phyloP scores from a whole-genome alignment of 2,888 invertebrate genomes.

The Sialis fuliginosa region DNA sequence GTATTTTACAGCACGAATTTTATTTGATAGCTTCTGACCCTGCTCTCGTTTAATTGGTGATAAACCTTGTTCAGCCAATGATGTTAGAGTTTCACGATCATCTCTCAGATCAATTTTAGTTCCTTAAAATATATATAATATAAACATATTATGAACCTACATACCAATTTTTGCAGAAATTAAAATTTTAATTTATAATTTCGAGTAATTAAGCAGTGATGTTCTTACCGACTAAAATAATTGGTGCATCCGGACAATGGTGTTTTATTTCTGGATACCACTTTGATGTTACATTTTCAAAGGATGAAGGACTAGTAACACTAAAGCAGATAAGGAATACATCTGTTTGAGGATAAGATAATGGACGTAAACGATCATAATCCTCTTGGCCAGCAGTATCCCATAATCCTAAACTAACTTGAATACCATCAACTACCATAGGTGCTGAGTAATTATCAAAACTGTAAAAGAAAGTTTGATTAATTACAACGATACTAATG shows the following conservation, averaged over 20 bases:
- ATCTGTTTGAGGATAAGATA: slow-evolving; percentile 98
- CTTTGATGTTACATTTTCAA: slow-evolving; percentile 98
- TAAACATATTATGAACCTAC: not conserved
- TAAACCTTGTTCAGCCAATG: slow-evolving; percentile 82
- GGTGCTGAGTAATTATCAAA: slow-evolving; percentile 99
- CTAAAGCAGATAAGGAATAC: slow-evolving; percentile 99
- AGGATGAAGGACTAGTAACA: slow-evolving; percentile 96
- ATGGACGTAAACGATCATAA: slow-evolving; percentile 86
- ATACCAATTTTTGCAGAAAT: slow-evolving; percentile 4
- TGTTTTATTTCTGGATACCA: slow-evolving; percentile 99
- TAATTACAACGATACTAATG: no score
- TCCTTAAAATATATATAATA: slow-evolving; percentile 33
- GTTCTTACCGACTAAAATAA: slow-evolving; percentile 85
- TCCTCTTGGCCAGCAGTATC: slow-evolving; percentile 98
- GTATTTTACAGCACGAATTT: slow-evolving; percentile 96
- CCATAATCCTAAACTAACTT: slow-evolving; percentile 93
- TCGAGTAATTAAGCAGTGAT: not conserved
- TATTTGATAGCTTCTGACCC: slow-evolving; percentile 95
- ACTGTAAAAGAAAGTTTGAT: slow-evolving; percentile 29
- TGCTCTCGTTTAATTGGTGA: slow-evolving; percentile 94
- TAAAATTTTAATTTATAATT: not conserved
- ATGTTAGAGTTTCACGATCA: slow-evolving; percentile 86
- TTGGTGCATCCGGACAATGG: slow-evolving; percentile 98
- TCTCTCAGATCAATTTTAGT: slow-evolving; percentile 98
- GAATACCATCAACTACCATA: slow-evolving; percentile 95